A percentile compares a stretch with the other conserved stretches of the same genome.
These are phyloP conservation scores for Melanerpes formicivorus DNA, from an alignment of 2,113 vertebrate species.

Conservation along the genomic window DNA sequence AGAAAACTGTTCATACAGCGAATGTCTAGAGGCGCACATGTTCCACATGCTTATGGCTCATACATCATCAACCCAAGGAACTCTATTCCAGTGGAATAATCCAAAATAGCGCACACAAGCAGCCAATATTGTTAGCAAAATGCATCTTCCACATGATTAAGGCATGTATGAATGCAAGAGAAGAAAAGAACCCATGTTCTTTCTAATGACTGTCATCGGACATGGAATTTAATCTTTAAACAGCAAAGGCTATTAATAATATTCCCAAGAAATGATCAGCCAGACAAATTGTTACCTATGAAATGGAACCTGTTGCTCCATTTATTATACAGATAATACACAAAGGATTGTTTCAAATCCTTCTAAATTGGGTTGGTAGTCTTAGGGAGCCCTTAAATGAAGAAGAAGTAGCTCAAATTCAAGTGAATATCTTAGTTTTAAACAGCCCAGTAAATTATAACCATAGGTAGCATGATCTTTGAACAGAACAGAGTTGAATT, in stretches of 20 bases:
- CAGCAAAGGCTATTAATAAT: neutral
- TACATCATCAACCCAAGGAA: neutral
- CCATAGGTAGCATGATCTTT: neutral
- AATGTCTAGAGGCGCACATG: neutral
- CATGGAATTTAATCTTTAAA: neutral
- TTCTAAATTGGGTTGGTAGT: neutral
- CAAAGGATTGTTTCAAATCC: neutral
- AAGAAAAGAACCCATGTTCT: neutral
- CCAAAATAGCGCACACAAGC: neutral
- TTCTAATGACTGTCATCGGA: neutral
- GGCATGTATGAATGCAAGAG: neutral
- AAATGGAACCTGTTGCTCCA: neutral
- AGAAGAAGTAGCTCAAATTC: neutral
- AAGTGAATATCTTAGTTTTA: neutral
- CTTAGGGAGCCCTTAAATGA: neutral
- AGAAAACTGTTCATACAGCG: neutral
- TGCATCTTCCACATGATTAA: neutral
- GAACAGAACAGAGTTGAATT: neutral
- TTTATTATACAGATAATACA: neutral
- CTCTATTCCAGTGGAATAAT: neutral
- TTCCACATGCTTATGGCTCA: neutral
- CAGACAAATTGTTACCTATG: neutral
- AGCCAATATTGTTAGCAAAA: neutral
- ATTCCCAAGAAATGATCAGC: neutral
- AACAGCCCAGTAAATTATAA: neutral